These are phyloP conservation scores for Apodemus agrarius DNA, from an alignment of 2,797 vertebrate genomes.

Conservation along the genomic window DNA sequence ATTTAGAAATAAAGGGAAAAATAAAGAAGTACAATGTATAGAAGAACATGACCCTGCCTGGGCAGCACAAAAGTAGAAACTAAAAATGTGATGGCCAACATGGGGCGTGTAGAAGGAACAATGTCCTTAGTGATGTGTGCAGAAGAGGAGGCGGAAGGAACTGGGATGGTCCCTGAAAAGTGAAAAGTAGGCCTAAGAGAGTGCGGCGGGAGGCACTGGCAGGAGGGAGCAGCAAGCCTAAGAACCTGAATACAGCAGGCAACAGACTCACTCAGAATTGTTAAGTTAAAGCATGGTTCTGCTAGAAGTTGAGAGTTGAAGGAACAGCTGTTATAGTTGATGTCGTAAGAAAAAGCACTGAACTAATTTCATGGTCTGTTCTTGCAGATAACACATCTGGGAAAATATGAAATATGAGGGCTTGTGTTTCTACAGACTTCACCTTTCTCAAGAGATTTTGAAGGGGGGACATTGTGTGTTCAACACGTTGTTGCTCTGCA, in stretches of 20 bases:
- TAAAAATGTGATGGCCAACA: background rate
- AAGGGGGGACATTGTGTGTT: background rate
- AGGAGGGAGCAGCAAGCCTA: background rate
- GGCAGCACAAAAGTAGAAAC: background rate
- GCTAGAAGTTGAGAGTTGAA: background rate
- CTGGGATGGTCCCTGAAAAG: background rate
- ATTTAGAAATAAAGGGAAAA: conserved; percentile 7
- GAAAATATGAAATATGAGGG: background rate
- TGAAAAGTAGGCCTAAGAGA: background rate
- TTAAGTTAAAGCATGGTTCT: background rate
- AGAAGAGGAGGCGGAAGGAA: background rate
- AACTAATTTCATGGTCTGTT: background rate
- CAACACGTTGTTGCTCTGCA: background rate
- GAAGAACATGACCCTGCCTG: background rate
- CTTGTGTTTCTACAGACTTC: background rate
- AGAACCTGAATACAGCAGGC: background rate
- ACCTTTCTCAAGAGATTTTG: background rate
- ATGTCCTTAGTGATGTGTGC: background rate
- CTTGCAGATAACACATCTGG: background rate
- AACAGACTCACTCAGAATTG: background rate
- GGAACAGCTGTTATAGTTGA: background rate
- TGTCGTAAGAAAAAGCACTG: background rate
- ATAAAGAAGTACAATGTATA: background rate
- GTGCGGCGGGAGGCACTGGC: fast-evolving
- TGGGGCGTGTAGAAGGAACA: background rate